phyloP scores from a whole-genome alignment of 2,888 invertebrate species.

The Smittia sp. region DNA sequence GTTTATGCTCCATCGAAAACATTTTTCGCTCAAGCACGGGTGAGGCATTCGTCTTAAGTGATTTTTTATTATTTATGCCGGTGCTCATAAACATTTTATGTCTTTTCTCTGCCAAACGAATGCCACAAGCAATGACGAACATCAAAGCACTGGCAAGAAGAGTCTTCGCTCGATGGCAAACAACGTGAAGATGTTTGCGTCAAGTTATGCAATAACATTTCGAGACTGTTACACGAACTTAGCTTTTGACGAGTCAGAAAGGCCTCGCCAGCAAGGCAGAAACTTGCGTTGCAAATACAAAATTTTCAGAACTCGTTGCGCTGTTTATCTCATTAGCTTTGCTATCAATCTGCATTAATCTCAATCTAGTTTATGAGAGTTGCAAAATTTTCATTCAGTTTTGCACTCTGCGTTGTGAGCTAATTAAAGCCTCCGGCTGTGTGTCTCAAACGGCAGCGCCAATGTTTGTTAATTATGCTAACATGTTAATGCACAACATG shows the following conservation, averaged over 20 bases:
- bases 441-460: not conserved
- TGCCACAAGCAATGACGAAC: not conserved
- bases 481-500: slow-evolving; percentile 10
- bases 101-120: not conserved
- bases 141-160: not conserved
- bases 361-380: too few species aligned
- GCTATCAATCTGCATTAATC: too few species aligned
- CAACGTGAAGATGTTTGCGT: not conserved
- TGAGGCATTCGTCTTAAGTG: not conserved
- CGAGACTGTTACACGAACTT: not conserved
- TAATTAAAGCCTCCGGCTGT: not conserved
- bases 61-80: slow-evolving; percentile 6
- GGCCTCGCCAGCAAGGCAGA: too few species aligned
- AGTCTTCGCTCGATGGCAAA: not conserved
- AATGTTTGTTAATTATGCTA: slow-evolving; percentile 2
- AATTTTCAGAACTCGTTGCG: too few species aligned
- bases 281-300: too few species aligned
- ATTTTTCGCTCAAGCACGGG: not conserved
- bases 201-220: slow-evolving; percentile 27
- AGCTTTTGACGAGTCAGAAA: not conserved
- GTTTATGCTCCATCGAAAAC: not conserved
- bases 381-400: too few species aligned
- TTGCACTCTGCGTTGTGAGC: too few species aligned
- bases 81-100: not conserved
- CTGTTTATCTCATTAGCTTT: too few species aligned